Conservation (phyloP, 2,888 invertebrate genomes). For the Phragmatobia fuliginosa region DNA sequence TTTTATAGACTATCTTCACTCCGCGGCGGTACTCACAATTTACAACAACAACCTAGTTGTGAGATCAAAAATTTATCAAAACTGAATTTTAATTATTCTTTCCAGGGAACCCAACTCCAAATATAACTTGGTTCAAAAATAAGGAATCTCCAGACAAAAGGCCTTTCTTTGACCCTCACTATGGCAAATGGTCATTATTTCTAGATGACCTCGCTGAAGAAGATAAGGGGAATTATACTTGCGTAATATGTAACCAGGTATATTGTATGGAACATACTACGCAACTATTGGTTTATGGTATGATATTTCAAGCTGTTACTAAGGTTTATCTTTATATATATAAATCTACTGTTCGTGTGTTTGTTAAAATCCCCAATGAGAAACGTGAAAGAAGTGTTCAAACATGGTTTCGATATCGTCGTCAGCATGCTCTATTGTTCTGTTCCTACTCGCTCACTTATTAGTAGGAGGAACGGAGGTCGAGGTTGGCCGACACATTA, state of each 20-base stretch:
- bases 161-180: conserved; percentile 88
- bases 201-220: conserved; percentile 93
- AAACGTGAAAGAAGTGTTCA: too few relatives aligned
- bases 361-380: too few relatives aligned
- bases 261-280: conserved; percentile 92
- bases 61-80: too few relatives aligned
- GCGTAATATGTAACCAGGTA: conserved; percentile 92
- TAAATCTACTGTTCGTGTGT: not conserved
- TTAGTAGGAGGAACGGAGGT: too few relatives aligned
- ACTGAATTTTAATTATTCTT: conserved; percentile 15
- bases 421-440: too few relatives aligned
- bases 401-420: too few relatives aligned
- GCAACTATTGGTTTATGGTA: conserved; percentile 91
- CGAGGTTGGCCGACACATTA: too few relatives aligned
- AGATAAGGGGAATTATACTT: conserved; percentile 96
- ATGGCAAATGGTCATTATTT: conserved; percentile 90
- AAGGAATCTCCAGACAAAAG: conserved; percentile 88
- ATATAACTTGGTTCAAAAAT: conserved; percentile 95
- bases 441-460: too few relatives aligned
- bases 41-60: too few relatives aligned
- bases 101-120: conserved; percentile 91
- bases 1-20: too few relatives aligned
- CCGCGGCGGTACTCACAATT: too few relatives aligned
- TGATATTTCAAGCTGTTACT: not conserved
- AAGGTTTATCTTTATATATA: not conserved